These are phyloP conservation scores for Actinostola sp. DNA, from an alignment of 92 coral and sea anemone genomes.

Conservation along the genomic window DNA sequence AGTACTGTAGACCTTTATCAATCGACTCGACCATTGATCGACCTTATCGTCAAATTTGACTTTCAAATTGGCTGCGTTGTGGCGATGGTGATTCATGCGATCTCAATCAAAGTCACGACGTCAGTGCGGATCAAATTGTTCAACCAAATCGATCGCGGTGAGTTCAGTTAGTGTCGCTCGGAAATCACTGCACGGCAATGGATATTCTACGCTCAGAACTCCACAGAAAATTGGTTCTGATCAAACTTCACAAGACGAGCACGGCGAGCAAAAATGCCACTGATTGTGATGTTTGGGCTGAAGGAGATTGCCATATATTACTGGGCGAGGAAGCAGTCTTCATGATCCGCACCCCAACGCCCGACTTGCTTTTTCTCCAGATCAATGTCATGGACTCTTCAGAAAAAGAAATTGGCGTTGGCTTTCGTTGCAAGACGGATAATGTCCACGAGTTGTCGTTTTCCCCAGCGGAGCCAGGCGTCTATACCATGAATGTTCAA, in stretches of 20 bases:
- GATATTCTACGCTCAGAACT: slow-evolving; percentile 24
- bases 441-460: slow-evolving; percentile 22
- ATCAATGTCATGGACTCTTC: slow-evolving; percentile 8
- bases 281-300: slow-evolving; percentile 32
- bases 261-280: not conserved
- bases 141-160: no score
- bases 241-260: slow-evolving; percentile 11
- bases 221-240: slow-evolving; percentile 23
- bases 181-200: not conserved
- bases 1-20: no score
- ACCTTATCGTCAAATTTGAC: no score
- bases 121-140: no score
- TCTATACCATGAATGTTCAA: slow-evolving; percentile 15
- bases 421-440: slow-evolving; percentile 23
- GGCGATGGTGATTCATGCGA: no score
- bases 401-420: slow-evolving; percentile 13
- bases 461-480: slow-evolving; percentile 6
- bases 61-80: no score
- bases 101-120: no score
- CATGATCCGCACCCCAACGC: slow-evolving; percentile 24
- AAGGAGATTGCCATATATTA: slow-evolving; percentile 7
- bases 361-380: slow-evolving; percentile 15
- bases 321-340: slow-evolving; percentile 22
- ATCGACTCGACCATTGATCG: no score
- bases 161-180: not conserved